Evolutionary conservation across 2,797 vertebrate species (phyloP), one percentile per base, ranked within the genome.

Genomic region (Halcyon chelicuti): DNA sequence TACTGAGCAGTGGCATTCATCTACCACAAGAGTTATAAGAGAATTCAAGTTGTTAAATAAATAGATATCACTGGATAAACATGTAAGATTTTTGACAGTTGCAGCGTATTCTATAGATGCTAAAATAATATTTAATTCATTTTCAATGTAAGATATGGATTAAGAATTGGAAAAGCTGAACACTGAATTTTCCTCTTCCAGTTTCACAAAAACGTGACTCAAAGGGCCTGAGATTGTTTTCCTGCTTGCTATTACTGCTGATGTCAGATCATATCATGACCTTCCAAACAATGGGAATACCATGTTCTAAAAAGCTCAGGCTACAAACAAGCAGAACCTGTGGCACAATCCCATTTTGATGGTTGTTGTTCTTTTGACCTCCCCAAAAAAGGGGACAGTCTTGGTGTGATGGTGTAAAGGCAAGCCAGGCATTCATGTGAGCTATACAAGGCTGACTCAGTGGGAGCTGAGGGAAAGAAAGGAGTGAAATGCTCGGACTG

Each of bases 231-330:
- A 40, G 54, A 39, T 25, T 44, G 4, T 71, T 75, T 78, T 83
- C 63, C 40, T 75, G 6, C 29, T 63, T 76, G 35, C 31, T 76
- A 1, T 65, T 80, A 52, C 20, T 70, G 60, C 21, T 89, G 29
- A n/a, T 77, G 37, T 39, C 16, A 42, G 65, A 52, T 23, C 0
- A 0, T 23, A 51, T 29, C 0, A 0, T 33, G 55, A 57, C 14
- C 26, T 73, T 76, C 61, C 19, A 70, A 68, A 47, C 2, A 1
- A 23, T 5, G 21, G 2, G 29, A 65, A 83, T 39, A 61, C 12
- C 35, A 29, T 49, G 2, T 47, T 42, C 33, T 28, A 70, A 72
- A 67, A 76, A 65, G 9, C 18, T 57, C 33, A 44, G 65, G 42
- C 37, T 35, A 49, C 18, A 62, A 39, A 75, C 6, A 66, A 66